phyloP scores from a whole-genome alignment of 2,797 vertebrate species.

The Loris lydekkerianus region DNA sequence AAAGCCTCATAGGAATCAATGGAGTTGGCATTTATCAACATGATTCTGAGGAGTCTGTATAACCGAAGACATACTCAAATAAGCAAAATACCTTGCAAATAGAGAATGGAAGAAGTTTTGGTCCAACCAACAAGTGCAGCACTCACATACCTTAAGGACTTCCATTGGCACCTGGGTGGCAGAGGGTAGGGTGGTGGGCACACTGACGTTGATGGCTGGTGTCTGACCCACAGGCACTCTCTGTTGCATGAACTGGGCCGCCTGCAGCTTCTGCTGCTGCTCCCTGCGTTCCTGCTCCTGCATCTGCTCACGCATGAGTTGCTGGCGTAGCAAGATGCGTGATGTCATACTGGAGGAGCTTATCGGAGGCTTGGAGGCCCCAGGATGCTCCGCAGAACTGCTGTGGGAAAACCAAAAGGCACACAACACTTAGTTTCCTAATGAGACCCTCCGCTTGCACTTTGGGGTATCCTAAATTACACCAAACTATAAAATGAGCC shows the following conservation, averaged over 20 bases:
- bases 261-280: slow-evolving; percentile 93
- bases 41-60: background rate
- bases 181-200: slow-evolving; percentile 89
- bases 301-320: slow-evolving; percentile 92
- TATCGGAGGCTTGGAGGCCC: slow-evolving; percentile 91
- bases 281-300: slow-evolving; percentile 94
- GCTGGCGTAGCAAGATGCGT: slow-evolving; percentile 91
- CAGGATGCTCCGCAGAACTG: slow-evolving; percentile 91
- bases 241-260: slow-evolving; percentile 94
- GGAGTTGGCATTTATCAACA: background rate
- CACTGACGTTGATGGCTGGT: slow-evolving; percentile 91
- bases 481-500: slow-evolving; percentile 65
- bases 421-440: slow-evolving; percentile 81
- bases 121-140: slow-evolving; percentile 57
- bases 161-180: slow-evolving; percentile 93
- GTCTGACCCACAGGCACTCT: slow-evolving; percentile 92
- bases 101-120: background rate
- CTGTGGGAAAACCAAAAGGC: slow-evolving; percentile 88
- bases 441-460: slow-evolving; percentile 26
- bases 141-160: slow-evolving; percentile 93
- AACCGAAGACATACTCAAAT: background rate
- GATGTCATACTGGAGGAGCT: slow-evolving; percentile 92
- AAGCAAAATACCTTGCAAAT: slow-evolving; percentile 18
- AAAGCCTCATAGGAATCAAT: background rate
- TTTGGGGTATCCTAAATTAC: slow-evolving; percentile 70